Percentiles rank a stretch among this genome's conserved stretches.
phyloP scores from a whole-genome alignment of 2,113 vertebrate genomes.

The Brienomyrus longianalis region DNA sequence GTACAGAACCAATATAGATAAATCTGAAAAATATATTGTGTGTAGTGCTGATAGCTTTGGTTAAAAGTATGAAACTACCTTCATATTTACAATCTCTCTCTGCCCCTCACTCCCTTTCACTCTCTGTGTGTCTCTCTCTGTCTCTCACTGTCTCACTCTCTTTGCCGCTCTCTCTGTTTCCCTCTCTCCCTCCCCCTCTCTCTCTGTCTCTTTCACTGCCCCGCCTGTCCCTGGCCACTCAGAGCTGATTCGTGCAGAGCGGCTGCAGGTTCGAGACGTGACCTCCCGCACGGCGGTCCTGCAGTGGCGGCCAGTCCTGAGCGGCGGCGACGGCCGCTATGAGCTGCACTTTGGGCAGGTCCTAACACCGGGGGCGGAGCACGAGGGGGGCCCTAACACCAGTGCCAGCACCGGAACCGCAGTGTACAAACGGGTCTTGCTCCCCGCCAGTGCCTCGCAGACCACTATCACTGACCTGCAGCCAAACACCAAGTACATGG shows the following conservation, averaged over 20 bases:
- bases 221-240: slow-evolving; percentile 17
- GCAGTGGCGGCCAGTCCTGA: slow-evolving; percentile 68
- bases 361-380: neutral
- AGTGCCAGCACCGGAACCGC: neutral
- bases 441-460: slow-evolving; percentile 54
- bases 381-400: accelerated
- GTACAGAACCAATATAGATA: neutral
- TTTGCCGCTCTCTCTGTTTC: neutral
- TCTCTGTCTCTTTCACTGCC: neutral
- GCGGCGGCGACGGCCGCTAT: slow-evolving; percentile 52
- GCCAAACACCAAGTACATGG: slow-evolving; percentile 67
- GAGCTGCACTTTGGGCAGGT: slow-evolving; percentile 52
- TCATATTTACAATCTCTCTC: neutral
- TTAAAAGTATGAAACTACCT: neutral
- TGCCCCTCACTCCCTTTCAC: neutral
- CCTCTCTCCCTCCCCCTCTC: neutral
- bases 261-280: slow-evolving; percentile 62
- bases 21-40: neutral
- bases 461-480: slow-evolving; percentile 53
- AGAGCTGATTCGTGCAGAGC: slow-evolving; percentile 65
- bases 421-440: slow-evolving; percentile 30
- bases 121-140: neutral
- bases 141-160: neutral
- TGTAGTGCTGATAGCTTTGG: neutral
- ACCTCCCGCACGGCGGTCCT: slow-evolving; percentile 66